Conservation (phyloP, 2,888 invertebrate species). For the Drosophila niveifrons region DNA sequence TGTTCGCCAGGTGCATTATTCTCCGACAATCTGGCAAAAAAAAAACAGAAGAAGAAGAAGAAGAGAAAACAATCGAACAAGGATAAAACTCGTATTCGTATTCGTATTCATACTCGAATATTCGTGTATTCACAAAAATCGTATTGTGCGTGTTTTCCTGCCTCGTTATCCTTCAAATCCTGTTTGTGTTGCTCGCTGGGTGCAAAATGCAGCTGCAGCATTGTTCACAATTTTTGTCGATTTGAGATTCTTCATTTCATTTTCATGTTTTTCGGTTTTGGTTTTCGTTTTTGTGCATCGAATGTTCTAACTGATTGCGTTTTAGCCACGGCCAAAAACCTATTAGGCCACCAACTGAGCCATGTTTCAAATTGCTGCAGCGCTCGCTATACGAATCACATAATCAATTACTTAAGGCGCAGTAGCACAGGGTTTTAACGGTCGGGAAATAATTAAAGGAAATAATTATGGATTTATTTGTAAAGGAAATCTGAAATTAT, state of each 20-base stretch:
- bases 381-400: conserved; percentile 38
- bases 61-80: conserved; percentile 28
- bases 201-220: conserved; percentile 74
- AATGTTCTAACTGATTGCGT: conserved; percentile 25
- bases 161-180: conserved; percentile 62
- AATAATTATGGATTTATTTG: conserved; percentile 9
- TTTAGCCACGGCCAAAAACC: conserved; percentile 38
- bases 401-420: conserved; percentile 45
- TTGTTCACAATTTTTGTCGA: conserved; percentile 23
- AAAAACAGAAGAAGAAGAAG: not conserved
- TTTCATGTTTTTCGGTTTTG: not conserved
- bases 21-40: conserved; percentile 43
- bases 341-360: conserved; percentile 58
- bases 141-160: conserved; percentile 51
- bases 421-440: conserved; percentile 1
- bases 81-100: conserved; percentile 24
- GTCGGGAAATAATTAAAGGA: conserved; percentile 1
- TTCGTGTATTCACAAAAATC: conserved; percentile 41
- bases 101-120: not conserved
- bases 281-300: not conserved
- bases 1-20: conserved; percentile 66
- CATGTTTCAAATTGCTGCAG: conserved; percentile 14
- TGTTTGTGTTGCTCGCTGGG: conserved; percentile 49
- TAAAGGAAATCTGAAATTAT: not conserved
- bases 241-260: conserved; percentile 2